phyloP scores from a whole-genome alignment of 2,113 vertebrate genomes.

The Mirza zaza region DNA sequence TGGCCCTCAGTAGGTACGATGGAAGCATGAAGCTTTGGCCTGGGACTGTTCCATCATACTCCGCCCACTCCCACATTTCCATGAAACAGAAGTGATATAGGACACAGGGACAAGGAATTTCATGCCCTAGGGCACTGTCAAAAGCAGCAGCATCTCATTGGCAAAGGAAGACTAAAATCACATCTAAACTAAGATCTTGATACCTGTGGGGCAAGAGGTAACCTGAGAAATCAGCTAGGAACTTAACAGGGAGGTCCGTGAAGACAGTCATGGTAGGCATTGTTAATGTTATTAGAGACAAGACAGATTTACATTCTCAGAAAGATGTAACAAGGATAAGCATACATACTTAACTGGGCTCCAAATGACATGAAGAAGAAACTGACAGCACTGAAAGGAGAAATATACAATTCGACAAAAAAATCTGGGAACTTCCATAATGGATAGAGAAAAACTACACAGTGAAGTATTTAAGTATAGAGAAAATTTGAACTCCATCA shows the following conservation, averaged over 20 bases:
- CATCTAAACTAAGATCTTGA: background rate
- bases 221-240: background rate
- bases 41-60: background rate
- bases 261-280: background rate
- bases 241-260: background rate
- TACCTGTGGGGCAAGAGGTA: background rate
- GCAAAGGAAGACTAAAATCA: background rate
- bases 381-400: background rate
- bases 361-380: background rate
- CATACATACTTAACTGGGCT: background rate
- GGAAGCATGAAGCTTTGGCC: background rate
- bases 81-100: background rate
- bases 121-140: background rate
- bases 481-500: background rate
- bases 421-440: background rate
- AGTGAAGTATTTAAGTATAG: background rate
- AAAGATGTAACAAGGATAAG: background rate
- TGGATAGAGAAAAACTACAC: background rate
- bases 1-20: background rate
- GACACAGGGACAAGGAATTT: background rate
- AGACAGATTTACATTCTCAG: background rate
- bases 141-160: background rate
- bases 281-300: background rate
- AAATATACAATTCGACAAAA: background rate
- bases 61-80: background rate